These are phyloP conservation scores for Cirrhinus molitorella DNA, from an alignment of 2,797 vertebrate species.

Conservation along the genomic window DNA sequence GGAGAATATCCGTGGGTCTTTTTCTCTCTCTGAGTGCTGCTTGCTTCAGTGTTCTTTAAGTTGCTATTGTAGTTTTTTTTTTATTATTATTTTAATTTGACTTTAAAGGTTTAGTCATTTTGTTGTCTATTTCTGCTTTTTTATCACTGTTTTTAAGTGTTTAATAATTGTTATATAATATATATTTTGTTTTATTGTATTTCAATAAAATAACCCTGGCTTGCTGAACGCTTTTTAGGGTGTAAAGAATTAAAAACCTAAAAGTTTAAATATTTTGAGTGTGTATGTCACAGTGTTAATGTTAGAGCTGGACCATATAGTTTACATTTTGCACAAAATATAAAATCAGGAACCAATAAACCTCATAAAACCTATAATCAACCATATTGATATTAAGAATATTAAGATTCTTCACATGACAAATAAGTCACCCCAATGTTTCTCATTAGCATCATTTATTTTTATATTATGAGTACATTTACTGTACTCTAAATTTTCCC, in stretches of 20 bases:
- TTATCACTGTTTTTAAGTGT: background rate
- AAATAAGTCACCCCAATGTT: background rate
- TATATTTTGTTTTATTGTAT: too few relatives aligned
- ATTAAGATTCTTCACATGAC: background rate
- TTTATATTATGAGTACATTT: background rate
- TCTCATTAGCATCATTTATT: background rate
- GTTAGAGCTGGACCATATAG: background rate
- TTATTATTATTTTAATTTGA: background rate
- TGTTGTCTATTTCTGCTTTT: background rate
- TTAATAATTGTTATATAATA: too few relatives aligned
- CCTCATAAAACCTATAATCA: background rate
- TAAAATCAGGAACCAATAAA: background rate
- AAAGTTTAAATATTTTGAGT: background rate
- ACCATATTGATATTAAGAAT: background rate
- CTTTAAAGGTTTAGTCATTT: background rate
- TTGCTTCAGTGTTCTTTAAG: conserved; percentile 6
- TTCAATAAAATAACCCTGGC: background rate
- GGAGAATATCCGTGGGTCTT: background rate
- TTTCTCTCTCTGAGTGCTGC: background rate
- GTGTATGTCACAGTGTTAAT: too few relatives aligned
- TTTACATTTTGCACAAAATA: background rate
- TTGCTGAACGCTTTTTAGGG: background rate
- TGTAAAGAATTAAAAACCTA: background rate
- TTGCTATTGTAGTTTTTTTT: background rate
- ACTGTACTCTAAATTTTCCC: background rate